A percentile compares a stretch with the other conserved stretches of the same genome.
phyloP scores from a whole-genome alignment of 2,797 vertebrate species.

The Oryzias dopingdopingensis region DNA sequence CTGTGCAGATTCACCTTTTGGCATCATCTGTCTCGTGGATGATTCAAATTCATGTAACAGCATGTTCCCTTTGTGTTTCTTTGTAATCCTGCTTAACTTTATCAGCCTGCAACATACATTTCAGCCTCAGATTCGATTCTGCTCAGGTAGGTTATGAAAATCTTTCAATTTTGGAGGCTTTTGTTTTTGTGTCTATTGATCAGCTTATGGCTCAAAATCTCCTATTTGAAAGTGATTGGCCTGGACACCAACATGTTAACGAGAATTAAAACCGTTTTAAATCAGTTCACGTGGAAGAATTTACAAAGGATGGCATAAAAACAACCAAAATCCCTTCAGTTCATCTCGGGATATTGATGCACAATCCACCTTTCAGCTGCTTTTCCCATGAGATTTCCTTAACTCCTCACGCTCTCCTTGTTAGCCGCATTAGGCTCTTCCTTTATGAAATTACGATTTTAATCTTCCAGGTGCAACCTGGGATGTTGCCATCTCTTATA shows the following conservation, averaged over 20 bases:
- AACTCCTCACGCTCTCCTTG: slow-evolving; percentile 18
- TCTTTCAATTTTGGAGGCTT: slow-evolving; percentile 15
- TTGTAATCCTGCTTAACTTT: slow-evolving; percentile 45
- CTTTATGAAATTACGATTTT: slow-evolving; percentile 45
- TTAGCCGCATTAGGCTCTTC: slow-evolving; percentile 47
- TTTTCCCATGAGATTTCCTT: slow-evolving; percentile 21
- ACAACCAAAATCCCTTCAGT: slow-evolving; percentile 1
- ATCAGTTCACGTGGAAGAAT: too few relatives aligned
- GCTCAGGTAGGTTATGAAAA: slow-evolving; percentile 30
- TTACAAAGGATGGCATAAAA: too few relatives aligned
- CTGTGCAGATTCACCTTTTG: slow-evolving; percentile 17
- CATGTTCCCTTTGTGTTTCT: slow-evolving; percentile 33
- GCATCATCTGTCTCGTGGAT: slow-evolving; percentile 29
- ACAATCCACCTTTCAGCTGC: slow-evolving; percentile 21
- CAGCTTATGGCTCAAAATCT: slow-evolving; percentile 14
- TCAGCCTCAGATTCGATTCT: slow-evolving; percentile 19
- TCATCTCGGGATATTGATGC: slow-evolving; percentile 20
- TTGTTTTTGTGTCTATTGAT: slow-evolving; percentile 19
- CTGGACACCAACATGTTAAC: too few relatives aligned
- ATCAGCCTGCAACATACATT: slow-evolving; percentile 20
- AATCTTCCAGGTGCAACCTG: slow-evolving; percentile 54
- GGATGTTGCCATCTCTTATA: slow-evolving; percentile 44
- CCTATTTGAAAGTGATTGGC: slow-evolving; percentile 1
- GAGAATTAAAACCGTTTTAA: too few relatives aligned
- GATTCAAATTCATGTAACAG: slow-evolving; percentile 46